A percentile compares a stretch with the other conserved stretches of the same genome.
Conservation (phyloP, 2,113 vertebrate genomes). For the Serinus canaria region DNA sequence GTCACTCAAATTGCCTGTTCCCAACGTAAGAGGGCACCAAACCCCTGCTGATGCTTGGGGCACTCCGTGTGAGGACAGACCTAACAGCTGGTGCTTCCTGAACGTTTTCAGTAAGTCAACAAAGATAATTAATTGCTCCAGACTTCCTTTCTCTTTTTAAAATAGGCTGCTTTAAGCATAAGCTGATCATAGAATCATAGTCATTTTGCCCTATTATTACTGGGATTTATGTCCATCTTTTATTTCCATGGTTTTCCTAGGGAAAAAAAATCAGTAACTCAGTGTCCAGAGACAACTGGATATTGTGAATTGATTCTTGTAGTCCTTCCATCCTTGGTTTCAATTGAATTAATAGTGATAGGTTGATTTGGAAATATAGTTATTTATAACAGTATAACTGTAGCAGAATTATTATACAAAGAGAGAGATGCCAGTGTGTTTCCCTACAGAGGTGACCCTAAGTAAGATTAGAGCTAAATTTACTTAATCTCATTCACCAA, state of each 20-base stretch:
- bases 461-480: neutral
- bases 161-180: neutral
- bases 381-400: neutral
- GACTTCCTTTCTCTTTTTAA: neutral
- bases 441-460: neutral
- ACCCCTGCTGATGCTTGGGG: neutral
- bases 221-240: neutral
- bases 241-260: neutral
- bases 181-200: neutral
- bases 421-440: neutral
- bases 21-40: slow-evolving; percentile 66
- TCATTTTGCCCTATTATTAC: neutral
- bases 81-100: neutral
- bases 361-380: neutral
- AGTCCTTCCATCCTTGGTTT: neutral
- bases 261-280: neutral
- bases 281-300: neutral
- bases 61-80: accelerated
- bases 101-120: neutral
- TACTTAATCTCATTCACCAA: neutral
- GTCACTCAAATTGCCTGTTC: neutral
- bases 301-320: neutral
- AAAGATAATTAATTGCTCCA: neutral
- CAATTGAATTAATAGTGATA: neutral
- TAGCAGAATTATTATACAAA: neutral